A percentile compares a stretch with the other conserved stretches of the same genome.
Conservation (phyloP, 2,888 invertebrate species). For the Drosophila pseudotalamancana region DNA sequence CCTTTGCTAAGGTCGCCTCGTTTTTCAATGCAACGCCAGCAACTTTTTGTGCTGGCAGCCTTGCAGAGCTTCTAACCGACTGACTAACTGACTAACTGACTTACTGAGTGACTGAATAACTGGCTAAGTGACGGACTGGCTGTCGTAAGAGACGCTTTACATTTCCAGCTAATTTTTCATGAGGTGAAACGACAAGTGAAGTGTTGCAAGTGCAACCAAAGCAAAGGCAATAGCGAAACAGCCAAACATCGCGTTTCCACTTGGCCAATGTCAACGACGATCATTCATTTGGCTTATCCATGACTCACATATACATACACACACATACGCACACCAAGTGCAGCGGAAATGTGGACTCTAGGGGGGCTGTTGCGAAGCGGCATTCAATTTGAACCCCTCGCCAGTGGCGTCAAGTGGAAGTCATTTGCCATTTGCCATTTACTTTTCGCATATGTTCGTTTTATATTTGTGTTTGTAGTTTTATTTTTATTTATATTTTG, state of each 20-base stretch:
- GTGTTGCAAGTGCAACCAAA: constrained; percentile 50
- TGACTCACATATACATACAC: constrained; percentile 51
- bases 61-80: constrained; percentile 42
- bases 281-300: constrained; percentile 70
- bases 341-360: constrained; percentile 55
- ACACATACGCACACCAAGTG: constrained; percentile 13
- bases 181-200: constrained; percentile 49
- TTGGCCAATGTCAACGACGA: constrained; percentile 70
- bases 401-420: constrained; percentile 48
- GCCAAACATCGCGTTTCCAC: constrained; percentile 40
- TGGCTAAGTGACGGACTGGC: constrained; percentile 30
- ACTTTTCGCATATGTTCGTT: constrained; percentile 50
- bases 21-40: constrained; percentile 66
- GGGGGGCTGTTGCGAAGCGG: constrained; percentile 4
- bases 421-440: constrained; percentile 51
- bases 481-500: constrained; percentile 1
- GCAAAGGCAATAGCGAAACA: constrained; percentile 24
- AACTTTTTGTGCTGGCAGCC: constrained; percentile 56
- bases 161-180: constrained; percentile 71
- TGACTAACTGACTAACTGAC: constrained; percentile 11
- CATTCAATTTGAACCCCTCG: constrained; percentile 48
- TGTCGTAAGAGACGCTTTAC: constrained; percentile 51
- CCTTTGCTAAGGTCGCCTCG: constrained; percentile 59
- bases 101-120: constrained; percentile 18
- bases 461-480: not conserved